phyloP scores from a whole-genome alignment of 2,113 vertebrate species.

The Tor tambroides region DNA sequence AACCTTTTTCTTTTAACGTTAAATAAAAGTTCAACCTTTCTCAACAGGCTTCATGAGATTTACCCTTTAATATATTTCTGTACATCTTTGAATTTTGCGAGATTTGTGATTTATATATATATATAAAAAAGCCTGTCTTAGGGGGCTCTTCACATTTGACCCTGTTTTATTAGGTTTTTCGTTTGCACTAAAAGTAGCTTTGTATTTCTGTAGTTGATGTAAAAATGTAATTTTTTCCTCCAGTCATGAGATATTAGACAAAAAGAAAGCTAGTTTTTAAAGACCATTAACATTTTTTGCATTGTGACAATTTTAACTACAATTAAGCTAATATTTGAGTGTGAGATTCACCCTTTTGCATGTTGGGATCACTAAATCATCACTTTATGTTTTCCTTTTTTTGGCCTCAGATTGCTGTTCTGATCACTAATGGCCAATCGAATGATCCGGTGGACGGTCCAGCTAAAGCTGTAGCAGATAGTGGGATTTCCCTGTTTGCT shows the following conservation, averaged over 20 bases:
- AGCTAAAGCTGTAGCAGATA: conserved; percentile 72
- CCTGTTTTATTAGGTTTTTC: not conserved
- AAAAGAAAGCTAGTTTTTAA: not conserved
- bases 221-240: not conserved
- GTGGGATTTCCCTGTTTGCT: conserved; percentile 83
- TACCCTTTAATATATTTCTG: not conserved
- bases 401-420: conserved; percentile 75
- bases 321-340: not conserved
- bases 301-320: not conserved
- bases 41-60: not conserved
- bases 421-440: conserved; percentile 83
- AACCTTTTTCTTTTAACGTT: not conserved
- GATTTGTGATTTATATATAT: no score
- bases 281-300: not conserved
- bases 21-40: not conserved
- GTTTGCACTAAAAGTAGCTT: not conserved
- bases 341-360: not conserved
- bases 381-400: not conserved
- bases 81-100: not conserved
- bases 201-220: not conserved
- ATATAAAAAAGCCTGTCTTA: no score
- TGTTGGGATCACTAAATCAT: not conserved
- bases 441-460: conserved; percentile 73
- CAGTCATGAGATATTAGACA: not conserved
- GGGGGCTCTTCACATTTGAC: not conserved